These are phyloP conservation scores for Limnothrissa miodon DNA, from an alignment of 2,113 vertebrate genomes.

Conservation along the genomic window DNA sequence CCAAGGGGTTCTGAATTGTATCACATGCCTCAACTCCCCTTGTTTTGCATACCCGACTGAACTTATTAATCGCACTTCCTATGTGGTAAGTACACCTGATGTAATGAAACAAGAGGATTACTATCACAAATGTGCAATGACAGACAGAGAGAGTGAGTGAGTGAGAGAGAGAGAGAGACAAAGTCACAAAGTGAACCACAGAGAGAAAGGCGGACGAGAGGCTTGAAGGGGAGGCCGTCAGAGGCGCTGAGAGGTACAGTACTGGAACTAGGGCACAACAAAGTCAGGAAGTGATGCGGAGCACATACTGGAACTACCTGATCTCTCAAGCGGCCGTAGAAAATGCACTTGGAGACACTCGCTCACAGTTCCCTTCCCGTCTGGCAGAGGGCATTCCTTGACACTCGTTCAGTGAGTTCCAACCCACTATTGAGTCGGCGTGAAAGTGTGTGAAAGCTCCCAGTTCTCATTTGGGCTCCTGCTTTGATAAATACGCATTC, in stretches of 20 bases:
- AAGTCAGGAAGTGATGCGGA: neutral
- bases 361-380: neutral
- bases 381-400: neutral
- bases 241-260: neutral
- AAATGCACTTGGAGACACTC: neutral
- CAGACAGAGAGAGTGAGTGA: no score
- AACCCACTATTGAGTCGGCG: neutral
- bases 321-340: neutral
- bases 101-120: neutral
- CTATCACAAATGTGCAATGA: no score
- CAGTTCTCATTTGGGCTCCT: neutral
- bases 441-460: neutral
- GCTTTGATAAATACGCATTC: neutral
- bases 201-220: neutral
- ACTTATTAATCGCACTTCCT: neutral
- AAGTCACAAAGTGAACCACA: no score
- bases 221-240: neutral
- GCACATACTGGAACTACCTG: neutral
- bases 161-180: no score
- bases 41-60: neutral
- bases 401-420: neutral
- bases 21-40: neutral
- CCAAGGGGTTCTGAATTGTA: neutral
- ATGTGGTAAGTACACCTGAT: neutral
- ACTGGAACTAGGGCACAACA: neutral